Base-by-base conservation (phyloP, 2,113 vertebrate genomes). In the Ploceus nigricollis region DNA sequence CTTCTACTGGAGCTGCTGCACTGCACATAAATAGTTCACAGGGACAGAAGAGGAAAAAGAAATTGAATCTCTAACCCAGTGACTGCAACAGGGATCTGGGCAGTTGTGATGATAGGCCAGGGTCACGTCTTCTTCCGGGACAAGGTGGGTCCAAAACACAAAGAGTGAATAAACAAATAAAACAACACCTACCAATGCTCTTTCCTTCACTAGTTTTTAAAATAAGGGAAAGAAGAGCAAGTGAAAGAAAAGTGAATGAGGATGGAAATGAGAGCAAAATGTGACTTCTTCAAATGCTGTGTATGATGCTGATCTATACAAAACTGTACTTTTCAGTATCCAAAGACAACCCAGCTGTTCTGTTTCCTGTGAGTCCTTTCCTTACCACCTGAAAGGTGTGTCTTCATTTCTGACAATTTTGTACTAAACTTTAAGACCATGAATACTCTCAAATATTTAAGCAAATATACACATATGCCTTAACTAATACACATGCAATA, bases 101-200 rank as follows among this genome's bases (percentile, higher is more conserved):
- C 18, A 28, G 54, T 24, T 61, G 50, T 7, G 12, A 63, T 40
- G 22, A 64, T 2, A 75, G 70, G 13, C 12, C 33, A 39, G 20
- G 13, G 44, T 64, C 44, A 56, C 0, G 0, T 68, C 44, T 57
- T 66, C 8, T 4, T 35, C 54, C 3, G 11, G 40, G 40, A 47
- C 27, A 72, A 94, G 22, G 40, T 65, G 27, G 18, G 14, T 68
- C 33, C 48, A 79, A 94, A 86, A 63, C 15, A 57, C 5, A 25
- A 25, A 6, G 21, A 69, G 10, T 44, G 27, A 91, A 73, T n/a
- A 42, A 53, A 47, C 10, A 85, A 90, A 79, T 10, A 65, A 77
- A 79, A 17, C 8, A 5, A 60, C 1, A 0, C 13, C 45, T 48
- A 44, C 8, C 20, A 70, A n/a, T 4, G 0, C 15, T 87, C 11